Base-by-base conservation (phyloP, 2,888 invertebrate genomes). In the Lamellibrachia columna region DNA sequence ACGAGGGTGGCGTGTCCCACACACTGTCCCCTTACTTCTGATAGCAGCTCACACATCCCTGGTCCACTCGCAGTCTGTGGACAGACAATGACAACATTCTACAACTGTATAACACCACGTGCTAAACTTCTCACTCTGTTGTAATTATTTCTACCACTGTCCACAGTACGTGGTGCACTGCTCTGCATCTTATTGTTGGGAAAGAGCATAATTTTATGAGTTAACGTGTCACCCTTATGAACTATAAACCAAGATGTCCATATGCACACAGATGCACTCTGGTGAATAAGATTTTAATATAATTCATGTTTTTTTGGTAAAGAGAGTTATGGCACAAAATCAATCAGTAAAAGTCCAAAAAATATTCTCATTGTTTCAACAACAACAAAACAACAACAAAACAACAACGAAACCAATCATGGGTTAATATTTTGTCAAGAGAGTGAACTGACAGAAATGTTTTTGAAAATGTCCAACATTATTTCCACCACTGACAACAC, bases 1-100 rank as follows among this genome's bases (percentile, higher is more conserved):
- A 97, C 96, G 15, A 98, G 96, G 90, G 97, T 97, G 2, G 97
- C 97, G 95, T 97, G 97, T 94, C 97, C 97, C 7, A 97, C 97
- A 96, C 97, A 98, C 97, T 97, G 98, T 94, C 97, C 96, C 93
- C 97, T 96, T 28, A 97, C 95, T 92, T 96, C 96, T 9, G 97
- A 95, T 92, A 98, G 96, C 92, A 98, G 97, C 94, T 97, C 97
- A 95, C 98, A 98, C 93, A 98, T 96, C 7, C 98, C 98, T 2
- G 98, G 98, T 94, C 97, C 97, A 93, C 98, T 98, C 94, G 98
- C 97, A 95, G 97, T 97, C 97, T 97, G n/a, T n/a, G 4, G 96
- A 92, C 60, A 91, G 15, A 91, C 90, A 90, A 28, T 90, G 9
- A 28, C 52, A 91, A 15, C 15, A 40, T 91, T 91, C 6, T 90